phyloP scores from a whole-genome alignment of 2,888 invertebrate genomes.

The Eupithecia inturbata region DNA sequence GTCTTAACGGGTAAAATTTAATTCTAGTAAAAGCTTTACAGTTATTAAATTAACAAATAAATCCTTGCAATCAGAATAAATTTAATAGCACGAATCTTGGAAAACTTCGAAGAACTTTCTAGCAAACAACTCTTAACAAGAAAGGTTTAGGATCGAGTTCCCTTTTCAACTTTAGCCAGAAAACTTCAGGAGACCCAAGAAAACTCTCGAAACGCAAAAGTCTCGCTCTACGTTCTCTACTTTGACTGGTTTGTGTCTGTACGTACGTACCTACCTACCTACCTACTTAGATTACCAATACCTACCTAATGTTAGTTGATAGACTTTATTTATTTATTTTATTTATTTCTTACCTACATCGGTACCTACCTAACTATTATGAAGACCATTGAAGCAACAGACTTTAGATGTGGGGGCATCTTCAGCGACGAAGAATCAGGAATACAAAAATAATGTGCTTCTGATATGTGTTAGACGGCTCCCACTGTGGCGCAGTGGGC shows the following conservation, averaged over 20 bases:
- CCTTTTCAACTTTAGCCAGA: background rate
- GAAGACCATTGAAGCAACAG: no score
- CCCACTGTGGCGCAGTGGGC: no score
- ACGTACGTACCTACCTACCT: background rate
- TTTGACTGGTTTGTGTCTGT: background rate
- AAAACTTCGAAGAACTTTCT: constrained; percentile 6
- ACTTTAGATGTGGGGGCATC: no score
- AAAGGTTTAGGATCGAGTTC: constrained; percentile 1
- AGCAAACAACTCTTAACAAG: constrained; percentile 13
- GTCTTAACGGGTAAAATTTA: background rate
- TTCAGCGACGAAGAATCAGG: no score
- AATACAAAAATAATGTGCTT: no score
- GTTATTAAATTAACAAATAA: background rate
- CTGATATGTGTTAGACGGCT: no score
- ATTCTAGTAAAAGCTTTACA: background rate
- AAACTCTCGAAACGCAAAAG: background rate
- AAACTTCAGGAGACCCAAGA: constrained; percentile 1
- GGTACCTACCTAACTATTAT: no score
- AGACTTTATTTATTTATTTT: no score
- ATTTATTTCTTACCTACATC: no score
- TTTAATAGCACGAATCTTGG: constrained; percentile 2
- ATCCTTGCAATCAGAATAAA: background rate
- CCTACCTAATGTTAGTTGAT: no score
- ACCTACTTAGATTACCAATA: no score
- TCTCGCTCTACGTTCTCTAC: background rate